These are phyloP conservation scores for Lepus americanus DNA, from an alignment of 2,113 vertebrate species.

Conservation along the genomic window DNA sequence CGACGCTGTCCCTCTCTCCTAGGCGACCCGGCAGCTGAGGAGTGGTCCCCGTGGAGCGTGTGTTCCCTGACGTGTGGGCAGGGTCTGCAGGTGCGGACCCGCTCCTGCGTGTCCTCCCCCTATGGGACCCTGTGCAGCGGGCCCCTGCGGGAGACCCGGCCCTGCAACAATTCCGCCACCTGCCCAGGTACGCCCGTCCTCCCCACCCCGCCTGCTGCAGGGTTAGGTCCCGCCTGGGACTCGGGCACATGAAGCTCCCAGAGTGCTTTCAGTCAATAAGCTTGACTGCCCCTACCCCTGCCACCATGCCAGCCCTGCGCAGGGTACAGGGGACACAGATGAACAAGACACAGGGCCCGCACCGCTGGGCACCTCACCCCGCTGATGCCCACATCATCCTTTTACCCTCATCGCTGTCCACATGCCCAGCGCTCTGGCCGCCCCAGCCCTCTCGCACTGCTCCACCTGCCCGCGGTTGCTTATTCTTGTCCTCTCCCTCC, in stretches of 20 bases:
- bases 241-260: fast-evolving
- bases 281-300: constrained; percentile 27
- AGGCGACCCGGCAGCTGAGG: constrained; percentile 98
- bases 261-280: constrained; percentile 50
- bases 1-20: constrained; percentile 78
- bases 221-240: constrained; percentile 56
- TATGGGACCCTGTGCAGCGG: constrained; percentile 98
- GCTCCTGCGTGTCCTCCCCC: constrained; percentile 98
- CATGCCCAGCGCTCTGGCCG: neutral
- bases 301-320: neutral
- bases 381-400: neutral
- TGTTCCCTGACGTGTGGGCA: constrained; percentile 98
- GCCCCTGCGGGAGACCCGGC: constrained; percentile 95
- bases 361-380: neutral
- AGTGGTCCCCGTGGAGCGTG: constrained; percentile 99
- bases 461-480: neutral
- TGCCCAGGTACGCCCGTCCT: constrained; percentile 92
- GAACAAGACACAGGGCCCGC: neutral
- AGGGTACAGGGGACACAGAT: neutral
- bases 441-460: neutral
- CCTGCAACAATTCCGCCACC: constrained; percentile 97
- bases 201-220: constrained; percentile 51
- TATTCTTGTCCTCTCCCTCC: neutral
- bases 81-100: constrained; percentile 97
- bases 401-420: neutral